Conservation (phyloP, 2,113 vertebrate genomes). For the Ivindomyrus marchei region DNA sequence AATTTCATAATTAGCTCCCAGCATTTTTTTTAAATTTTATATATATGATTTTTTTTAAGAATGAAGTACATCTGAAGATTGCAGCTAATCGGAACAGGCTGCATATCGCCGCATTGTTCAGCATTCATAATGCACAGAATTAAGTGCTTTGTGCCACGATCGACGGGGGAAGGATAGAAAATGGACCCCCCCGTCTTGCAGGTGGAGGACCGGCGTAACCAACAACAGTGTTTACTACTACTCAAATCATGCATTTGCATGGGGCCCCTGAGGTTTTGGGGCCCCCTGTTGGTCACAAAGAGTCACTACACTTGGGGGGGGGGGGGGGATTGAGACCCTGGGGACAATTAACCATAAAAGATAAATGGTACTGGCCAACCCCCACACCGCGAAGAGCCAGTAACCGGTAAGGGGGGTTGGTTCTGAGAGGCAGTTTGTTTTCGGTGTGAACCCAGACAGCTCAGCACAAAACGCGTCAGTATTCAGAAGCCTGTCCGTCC, state of each 20-base stretch:
- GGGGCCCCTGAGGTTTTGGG: background rate
- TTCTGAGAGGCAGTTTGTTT: background rate
- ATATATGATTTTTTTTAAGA: background rate
- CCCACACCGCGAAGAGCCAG: background rate
- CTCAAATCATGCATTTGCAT: background rate
- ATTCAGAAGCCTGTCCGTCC: background rate
- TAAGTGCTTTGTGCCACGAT: background rate
- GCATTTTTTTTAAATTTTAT: background rate
- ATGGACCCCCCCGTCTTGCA: background rate
- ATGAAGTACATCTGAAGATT: background rate
- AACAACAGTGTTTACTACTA: too few relatives aligned
- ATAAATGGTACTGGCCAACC: background rate
- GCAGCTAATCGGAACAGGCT: background rate
- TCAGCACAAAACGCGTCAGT: background rate
- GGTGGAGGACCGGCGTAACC: too few relatives aligned
- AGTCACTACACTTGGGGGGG: background rate
- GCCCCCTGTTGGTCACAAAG: background rate
- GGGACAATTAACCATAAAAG: background rate
- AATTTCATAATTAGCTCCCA: conserved; percentile 4
- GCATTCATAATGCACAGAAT: background rate
- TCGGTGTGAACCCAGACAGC: too few relatives aligned
- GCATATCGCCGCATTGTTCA: background rate
- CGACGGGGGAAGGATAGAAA: background rate
- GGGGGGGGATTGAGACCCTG: background rate
- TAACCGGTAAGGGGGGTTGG: background rate